A percentile compares a stretch with the other conserved stretches of the same genome.
phyloP scores from a whole-genome alignment of 2,797 vertebrate genomes.

The Halcyon chelicuti region DNA sequence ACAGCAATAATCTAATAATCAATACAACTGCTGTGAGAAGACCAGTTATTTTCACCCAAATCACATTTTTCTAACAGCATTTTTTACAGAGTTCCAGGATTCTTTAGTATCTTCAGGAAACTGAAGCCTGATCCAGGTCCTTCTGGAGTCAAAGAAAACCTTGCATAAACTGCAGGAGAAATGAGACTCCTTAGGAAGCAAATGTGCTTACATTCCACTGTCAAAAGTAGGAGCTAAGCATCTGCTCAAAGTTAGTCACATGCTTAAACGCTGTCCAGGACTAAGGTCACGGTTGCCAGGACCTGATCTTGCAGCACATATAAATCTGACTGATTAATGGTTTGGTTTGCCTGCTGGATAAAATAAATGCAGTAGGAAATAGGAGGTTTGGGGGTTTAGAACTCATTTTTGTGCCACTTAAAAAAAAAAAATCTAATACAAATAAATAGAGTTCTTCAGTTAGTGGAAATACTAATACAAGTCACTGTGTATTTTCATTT shows the following conservation, averaged over 20 bases:
- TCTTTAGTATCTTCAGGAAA: not conserved
- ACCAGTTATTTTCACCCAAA: not conserved
- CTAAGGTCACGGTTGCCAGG: slow-evolving; percentile 54
- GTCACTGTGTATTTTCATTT: not conserved
- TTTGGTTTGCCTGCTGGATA: slow-evolving; percentile 31
- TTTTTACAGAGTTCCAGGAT: not conserved
- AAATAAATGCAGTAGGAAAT: slow-evolving; percentile 23
- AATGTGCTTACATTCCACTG: slow-evolving; percentile 67
- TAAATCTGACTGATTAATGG: slow-evolving; percentile 58
- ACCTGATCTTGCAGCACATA: slow-evolving; percentile 59
- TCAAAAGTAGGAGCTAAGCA: slow-evolving; percentile 59
- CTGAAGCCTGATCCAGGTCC: not conserved
- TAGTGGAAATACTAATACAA: slow-evolving; percentile 7
- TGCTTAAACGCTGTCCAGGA: slow-evolving; percentile 44
- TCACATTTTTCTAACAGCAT: not conserved
- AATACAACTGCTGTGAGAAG: not conserved
- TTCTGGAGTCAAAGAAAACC: slow-evolving; percentile 35
- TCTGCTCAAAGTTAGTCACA: slow-evolving; percentile 55
- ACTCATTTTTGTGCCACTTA: not conserved
- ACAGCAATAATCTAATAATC: not conserved
- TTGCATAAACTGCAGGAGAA: slow-evolving; percentile 34
- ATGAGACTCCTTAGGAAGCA: slow-evolving; percentile 39
- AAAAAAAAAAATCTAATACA: not conserved
- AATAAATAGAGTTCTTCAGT: not conserved
- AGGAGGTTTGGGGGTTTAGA: not conserved